Conservation (phyloP, 2,888 invertebrate genomes). For the Tetrapedia diversipes region DNA sequence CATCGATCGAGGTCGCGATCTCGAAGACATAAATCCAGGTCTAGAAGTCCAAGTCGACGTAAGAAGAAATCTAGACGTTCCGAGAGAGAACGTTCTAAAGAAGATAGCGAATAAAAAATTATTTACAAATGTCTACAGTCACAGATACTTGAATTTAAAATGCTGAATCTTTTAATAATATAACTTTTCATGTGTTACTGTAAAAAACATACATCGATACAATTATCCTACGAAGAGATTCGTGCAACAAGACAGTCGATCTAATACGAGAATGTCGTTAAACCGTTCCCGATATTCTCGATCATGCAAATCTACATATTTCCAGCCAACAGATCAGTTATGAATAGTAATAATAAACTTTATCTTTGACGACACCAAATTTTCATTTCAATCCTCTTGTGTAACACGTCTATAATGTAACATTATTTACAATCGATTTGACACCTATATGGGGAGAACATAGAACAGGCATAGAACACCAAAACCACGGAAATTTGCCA, state of each 20-base stretch:
- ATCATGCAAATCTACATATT: slow-evolving; percentile 24
- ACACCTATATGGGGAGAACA: neutral
- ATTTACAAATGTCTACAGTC: slow-evolving; percentile 16
- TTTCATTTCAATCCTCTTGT: slow-evolving; percentile 6
- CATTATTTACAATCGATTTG: neutral
- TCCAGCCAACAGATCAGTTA: slow-evolving; percentile 37
- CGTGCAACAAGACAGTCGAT: neutral
- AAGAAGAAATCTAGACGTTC: slow-evolving; percentile 90
- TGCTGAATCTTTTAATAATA: slow-evolving; percentile 24
- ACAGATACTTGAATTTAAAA: slow-evolving; percentile 8
- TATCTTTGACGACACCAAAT: slow-evolving; percentile 44
- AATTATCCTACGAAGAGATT: slow-evolving; percentile 10
- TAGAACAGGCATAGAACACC: slow-evolving; percentile 7
- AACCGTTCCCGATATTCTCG: slow-evolving; percentile 4
- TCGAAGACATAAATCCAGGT: slow-evolving; percentile 88
- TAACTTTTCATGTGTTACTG: slow-evolving; percentile 33
- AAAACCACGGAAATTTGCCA: slow-evolving; percentile 71
- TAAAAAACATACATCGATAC: slow-evolving; percentile 17
- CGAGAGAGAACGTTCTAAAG: slow-evolving; percentile 85
- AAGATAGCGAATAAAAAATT: slow-evolving; percentile 86
- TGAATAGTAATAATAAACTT: slow-evolving; percentile 53
- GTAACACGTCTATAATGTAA: neutral
- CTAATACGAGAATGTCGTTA: neutral
- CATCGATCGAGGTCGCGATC: slow-evolving; percentile 84
- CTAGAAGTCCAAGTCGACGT: slow-evolving; percentile 88